Conservation (phyloP, 2,888 invertebrate genomes). For the Stenchaetothrips biformis region DNA sequence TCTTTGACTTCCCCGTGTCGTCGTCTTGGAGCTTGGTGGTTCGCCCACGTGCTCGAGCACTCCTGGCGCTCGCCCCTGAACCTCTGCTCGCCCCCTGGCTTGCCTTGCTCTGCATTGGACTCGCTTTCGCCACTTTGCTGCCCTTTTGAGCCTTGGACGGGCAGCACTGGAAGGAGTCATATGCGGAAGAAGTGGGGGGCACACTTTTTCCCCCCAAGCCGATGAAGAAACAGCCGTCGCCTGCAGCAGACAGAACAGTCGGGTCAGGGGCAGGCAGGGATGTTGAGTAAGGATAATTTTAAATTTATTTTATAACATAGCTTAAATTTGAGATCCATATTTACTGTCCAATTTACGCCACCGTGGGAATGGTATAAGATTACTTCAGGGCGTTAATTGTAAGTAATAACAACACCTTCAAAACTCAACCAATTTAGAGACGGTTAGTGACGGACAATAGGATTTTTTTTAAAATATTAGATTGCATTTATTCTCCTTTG, state of each 20-base stretch:
- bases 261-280: constrained; percentile 18
- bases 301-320: constrained; percentile 28
- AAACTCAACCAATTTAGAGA: constrained; percentile 23
- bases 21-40: constrained; percentile 30
- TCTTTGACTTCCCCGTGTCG: constrained; percentile 41
- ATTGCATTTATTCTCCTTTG: neutral
- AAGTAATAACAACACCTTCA: constrained; percentile 42
- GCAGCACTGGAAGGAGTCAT: constrained; percentile 90
- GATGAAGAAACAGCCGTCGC: constrained; percentile 96
- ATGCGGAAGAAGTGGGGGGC: constrained; percentile 67
- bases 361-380: neutral
- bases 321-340: neutral
- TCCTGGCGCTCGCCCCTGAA: constrained; percentile 34
- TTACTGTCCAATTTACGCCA: neutral
- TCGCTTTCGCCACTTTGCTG: constrained; percentile 70
- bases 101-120: constrained; percentile 46
- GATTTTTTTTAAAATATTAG: neutral
- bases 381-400: constrained; percentile 42
- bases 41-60: constrained; percentile 45
- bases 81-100: constrained; percentile 37
- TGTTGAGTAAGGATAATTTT: constrained; percentile 25
- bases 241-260: constrained; percentile 57
- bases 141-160: constrained; percentile 75
- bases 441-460: constrained; percentile 14
- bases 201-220: constrained; percentile 83